Evolutionary conservation across 2,888 invertebrate genomes (phyloP).

Genomic region (Antitype chi): DNA sequence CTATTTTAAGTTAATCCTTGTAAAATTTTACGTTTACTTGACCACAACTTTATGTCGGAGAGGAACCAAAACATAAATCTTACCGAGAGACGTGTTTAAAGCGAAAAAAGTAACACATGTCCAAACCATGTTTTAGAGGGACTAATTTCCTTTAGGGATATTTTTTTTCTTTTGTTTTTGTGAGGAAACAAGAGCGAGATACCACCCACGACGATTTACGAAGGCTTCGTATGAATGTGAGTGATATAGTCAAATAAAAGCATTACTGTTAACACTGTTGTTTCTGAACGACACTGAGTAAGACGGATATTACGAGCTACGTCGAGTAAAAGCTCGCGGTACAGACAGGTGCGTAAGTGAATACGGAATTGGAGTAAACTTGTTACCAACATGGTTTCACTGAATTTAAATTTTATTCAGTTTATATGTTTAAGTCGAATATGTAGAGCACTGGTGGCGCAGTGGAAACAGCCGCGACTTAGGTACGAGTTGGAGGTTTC

Average conservation of each 20-base stretch:
- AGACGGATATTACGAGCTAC: slow-evolving; percentile 60
- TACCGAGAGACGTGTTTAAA: slow-evolving; percentile 84
- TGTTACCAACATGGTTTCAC: neutral
- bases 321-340: slow-evolving; percentile 53
- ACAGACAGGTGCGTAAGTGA: slow-evolving; percentile 57
- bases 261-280: slow-evolving; percentile 71
- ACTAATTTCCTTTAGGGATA: slow-evolving; percentile 89
- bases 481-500: too few relatives aligned
- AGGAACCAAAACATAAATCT: slow-evolving; percentile 87
- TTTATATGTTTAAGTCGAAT: neutral
- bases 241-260: slow-evolving; percentile 74
- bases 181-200: slow-evolving; percentile 81
- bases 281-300: slow-evolving; percentile 60
- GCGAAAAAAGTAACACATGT: slow-evolving; percentile 91
- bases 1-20: slow-evolving; percentile 78
- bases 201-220: slow-evolving; percentile 87
- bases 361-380: slow-evolving; percentile 4
- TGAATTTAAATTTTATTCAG: neutral
- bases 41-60: slow-evolving; percentile 85
- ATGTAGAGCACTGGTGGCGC: too few relatives aligned
- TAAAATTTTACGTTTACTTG: slow-evolving; percentile 78
- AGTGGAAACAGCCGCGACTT: too few relatives aligned
- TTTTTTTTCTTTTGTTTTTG: slow-evolving; percentile 82
- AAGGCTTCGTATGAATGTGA: slow-evolving; percentile 69
- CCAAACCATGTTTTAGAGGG: slow-evolving; percentile 88